Percentiles rank a stretch among this genome's conserved stretches.
These are phyloP conservation scores for Cryptocephalus moraei DNA, from an alignment of 2,888 invertebrate genomes.

Conservation along the genomic window DNA sequence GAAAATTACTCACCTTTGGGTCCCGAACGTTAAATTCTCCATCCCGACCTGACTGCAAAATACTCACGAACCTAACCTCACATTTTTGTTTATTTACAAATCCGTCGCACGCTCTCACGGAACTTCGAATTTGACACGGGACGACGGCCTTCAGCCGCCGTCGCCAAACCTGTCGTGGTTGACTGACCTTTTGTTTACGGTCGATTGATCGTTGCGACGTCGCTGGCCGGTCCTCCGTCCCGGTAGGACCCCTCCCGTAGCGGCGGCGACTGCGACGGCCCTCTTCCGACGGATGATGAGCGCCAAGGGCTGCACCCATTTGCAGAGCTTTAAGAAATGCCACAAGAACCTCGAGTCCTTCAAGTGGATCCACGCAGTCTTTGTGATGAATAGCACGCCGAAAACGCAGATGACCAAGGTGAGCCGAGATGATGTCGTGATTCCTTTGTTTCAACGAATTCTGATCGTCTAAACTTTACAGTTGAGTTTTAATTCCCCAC, in stretches of 20 bases:
- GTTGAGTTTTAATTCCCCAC: no score
- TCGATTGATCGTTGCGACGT: no score
- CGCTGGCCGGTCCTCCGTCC: no score
- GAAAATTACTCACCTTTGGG: slow-evolving; percentile 11
- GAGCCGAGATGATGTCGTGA: neutral
- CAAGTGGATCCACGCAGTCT: slow-evolving; percentile 70
- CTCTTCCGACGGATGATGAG: slow-evolving; percentile 15
- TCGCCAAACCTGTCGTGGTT: no score
- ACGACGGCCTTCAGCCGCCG: no score
- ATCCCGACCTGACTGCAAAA: slow-evolving; percentile 5
- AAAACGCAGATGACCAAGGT: slow-evolving; percentile 81
- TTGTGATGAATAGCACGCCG: slow-evolving; percentile 70
- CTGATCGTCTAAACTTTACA: no score
- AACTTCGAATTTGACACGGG: no score
- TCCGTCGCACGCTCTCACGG: no score
- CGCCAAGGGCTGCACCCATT: slow-evolving; percentile 59
- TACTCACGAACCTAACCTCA: slow-evolving; percentile 6
- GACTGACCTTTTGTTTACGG: no score
- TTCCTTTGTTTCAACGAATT: neutral
- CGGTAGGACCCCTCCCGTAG: no score
- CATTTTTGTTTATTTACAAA: neutral
- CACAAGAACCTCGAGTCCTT: slow-evolving; percentile 52
- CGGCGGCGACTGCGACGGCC: no score
- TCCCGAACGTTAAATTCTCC: slow-evolving; percentile 17
- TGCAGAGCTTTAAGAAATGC: slow-evolving; percentile 64